Conservation (phyloP, 2,113 vertebrate genomes). For the Mungos mungo region DNA sequence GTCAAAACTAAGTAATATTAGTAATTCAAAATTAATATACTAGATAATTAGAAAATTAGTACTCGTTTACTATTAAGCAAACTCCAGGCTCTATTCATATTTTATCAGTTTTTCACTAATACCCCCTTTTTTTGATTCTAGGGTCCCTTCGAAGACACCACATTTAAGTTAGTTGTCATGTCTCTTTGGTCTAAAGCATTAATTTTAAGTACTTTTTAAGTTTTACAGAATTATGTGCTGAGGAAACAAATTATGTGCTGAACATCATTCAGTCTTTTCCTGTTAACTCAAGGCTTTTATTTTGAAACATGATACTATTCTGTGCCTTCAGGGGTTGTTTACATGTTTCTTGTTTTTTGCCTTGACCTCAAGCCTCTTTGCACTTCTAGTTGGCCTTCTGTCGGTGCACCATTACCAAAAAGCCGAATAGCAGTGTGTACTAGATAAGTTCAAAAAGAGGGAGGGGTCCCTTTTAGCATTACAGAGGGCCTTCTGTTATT, state of each 20-base stretch:
- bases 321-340: neutral
- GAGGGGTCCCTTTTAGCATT: neutral
- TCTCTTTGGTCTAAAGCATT: neutral
- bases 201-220: neutral
- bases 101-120: neutral
- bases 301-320: neutral
- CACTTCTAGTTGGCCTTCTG: neutral
- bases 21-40: neutral
- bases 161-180: neutral
- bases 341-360: constrained; percentile 5
- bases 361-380: neutral
- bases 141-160: neutral
- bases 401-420: neutral
- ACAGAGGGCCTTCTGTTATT: neutral
- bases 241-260: neutral
- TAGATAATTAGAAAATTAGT: constrained; percentile 9
- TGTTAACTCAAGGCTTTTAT: neutral
- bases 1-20: neutral
- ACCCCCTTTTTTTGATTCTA: neutral
- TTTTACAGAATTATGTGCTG: neutral
- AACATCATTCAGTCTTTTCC: neutral
- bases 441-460: neutral
- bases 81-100: neutral
- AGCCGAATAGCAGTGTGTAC: neutral
- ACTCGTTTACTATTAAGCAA: neutral